Percentiles rank a stretch among this genome's conserved stretches.
Conservation (phyloP, 2,113 vertebrate genomes). For the Ochotona princeps region DNA sequence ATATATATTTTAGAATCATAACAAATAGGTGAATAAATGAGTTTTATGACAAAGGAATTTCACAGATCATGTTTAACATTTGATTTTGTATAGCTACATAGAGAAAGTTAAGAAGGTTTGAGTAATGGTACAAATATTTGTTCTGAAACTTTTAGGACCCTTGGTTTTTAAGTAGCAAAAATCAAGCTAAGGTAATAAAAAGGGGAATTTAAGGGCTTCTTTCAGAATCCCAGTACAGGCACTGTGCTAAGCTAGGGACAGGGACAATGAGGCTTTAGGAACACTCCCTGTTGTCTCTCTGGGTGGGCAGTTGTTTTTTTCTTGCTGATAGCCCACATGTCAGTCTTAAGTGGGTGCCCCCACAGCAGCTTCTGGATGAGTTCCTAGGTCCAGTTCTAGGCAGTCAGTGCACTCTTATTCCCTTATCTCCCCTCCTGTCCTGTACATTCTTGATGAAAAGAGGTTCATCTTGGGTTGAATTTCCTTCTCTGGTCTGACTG, state of each 20-base stretch:
- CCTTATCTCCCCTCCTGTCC: not conserved
- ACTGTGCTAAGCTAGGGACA: not conserved
- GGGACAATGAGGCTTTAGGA: not conserved
- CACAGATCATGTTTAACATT: conserved; percentile 19
- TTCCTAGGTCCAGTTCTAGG: not conserved
- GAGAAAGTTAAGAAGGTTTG: conserved; percentile 48
- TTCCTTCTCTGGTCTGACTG: conserved; percentile 23
- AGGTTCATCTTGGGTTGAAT: conserved; percentile 24
- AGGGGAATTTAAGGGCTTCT: conserved; percentile 34
- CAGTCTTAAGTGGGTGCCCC: conserved; percentile 31
- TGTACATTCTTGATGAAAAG: not conserved
- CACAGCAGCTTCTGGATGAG: conserved; percentile 19
- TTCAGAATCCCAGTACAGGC: not conserved
- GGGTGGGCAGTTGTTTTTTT: conserved; percentile 47
- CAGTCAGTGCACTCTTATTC: not conserved
- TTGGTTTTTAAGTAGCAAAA: conserved; percentile 35
- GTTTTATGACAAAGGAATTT: conserved; percentile 46
- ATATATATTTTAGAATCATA: conserved; percentile 10
- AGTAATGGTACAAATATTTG: conserved; percentile 41
- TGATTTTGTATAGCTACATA: conserved; percentile 30
- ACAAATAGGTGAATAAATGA: conserved; percentile 46
- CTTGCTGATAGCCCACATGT: not conserved
- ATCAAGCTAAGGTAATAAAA: conserved; percentile 24
- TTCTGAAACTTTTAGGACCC: conserved; percentile 14
- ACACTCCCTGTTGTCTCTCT: conserved; percentile 1